Evolutionary conservation across 2,113 vertebrate genomes (phyloP), one percentile per base, ranked within the genome.

Genomic region (Fukomys damarensis): DNA sequence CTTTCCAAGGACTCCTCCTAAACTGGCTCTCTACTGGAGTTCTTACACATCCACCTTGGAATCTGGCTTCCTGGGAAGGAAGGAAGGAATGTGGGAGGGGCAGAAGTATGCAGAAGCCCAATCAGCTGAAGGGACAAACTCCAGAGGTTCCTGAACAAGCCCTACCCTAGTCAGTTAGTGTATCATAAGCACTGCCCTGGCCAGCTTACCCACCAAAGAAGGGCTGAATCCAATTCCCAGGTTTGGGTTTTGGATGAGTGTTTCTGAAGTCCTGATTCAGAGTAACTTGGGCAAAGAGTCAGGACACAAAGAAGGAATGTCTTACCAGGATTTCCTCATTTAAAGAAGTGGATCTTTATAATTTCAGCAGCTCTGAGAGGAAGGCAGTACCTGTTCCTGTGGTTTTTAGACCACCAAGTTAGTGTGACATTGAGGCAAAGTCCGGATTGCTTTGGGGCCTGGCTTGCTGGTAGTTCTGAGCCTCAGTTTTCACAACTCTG

Each of bases 311-410:
- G 65, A 94, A 92, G n/a, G 59, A 92, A 83, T 94, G 80, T 83
- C 95, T 95, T 94, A 92, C 90, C 84, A 97, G 93, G 92, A 87
- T 93, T 91, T 92, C 84, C 56, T 54, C 86, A 54, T 86, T 84
- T 92, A 22, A 86, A 86, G 38, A 85, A 70, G 74, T 12, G 56
- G 84, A 92, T 87, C 79, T 76, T 92, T 58, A 32, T 46, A 92
- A 74, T 52, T 19, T 63, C 72, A 72, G 61, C 89, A 22, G 14
- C 77, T 89, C 65, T 68, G 93, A 74, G 58, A 92, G 20, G 76
- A 89, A 76, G 41, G 83, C 52, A 52, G 0, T 70, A 54, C 83
- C 74, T 92, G 35, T 93, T 76, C 91, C 86, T 58, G 58, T 70
- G 72, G 12, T 93, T 61, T 46, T 46, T 17, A 93, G 84, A 86